Evolutionary conservation across 1,140 invertebrate species (phyloP).

Genomic region (Glossosoma conforme): DNA sequence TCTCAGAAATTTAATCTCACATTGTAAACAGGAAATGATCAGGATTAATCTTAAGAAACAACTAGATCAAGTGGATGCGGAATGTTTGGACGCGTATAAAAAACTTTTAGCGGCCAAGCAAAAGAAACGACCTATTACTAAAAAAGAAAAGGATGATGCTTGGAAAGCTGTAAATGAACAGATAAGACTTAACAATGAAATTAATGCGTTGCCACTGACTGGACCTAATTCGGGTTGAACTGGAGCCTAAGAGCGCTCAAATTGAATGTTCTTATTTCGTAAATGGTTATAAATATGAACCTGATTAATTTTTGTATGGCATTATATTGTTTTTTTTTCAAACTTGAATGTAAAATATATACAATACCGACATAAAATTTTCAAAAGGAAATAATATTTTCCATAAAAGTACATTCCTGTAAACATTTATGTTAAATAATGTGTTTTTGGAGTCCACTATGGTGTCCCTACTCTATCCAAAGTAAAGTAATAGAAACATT

Average conservation of each 20-base stretch:
- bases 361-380: too few relatives aligned
- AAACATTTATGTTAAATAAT: too few relatives aligned
- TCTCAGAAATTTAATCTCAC: constrained; percentile 43
- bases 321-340: too few relatives aligned
- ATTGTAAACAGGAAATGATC: constrained; percentile 50
- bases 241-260: background rate
- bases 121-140: constrained; percentile 71
- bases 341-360: too few relatives aligned
- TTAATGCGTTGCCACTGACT: constrained; percentile 30
- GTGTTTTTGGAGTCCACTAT: too few relatives aligned
- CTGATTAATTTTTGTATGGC: too few relatives aligned
- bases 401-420: too few relatives aligned
- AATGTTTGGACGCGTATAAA: constrained; percentile 69
- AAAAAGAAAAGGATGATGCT: constrained; percentile 79
- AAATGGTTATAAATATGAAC: background rate
- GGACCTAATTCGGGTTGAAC: constrained; percentile 25
- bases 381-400: too few relatives aligned
- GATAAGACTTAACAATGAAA: constrained; percentile 54
- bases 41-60: constrained; percentile 48
- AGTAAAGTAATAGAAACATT: too few relatives aligned
- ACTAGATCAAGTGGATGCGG: constrained; percentile 47
- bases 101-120: constrained; percentile 69
- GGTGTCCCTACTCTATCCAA: too few relatives aligned
- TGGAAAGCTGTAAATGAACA: constrained; percentile 58
- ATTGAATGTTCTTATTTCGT: background rate